Evolutionary conservation across 2,113 vertebrate genomes (phyloP).

Genomic region (Phyllostomus discolor): DNA sequence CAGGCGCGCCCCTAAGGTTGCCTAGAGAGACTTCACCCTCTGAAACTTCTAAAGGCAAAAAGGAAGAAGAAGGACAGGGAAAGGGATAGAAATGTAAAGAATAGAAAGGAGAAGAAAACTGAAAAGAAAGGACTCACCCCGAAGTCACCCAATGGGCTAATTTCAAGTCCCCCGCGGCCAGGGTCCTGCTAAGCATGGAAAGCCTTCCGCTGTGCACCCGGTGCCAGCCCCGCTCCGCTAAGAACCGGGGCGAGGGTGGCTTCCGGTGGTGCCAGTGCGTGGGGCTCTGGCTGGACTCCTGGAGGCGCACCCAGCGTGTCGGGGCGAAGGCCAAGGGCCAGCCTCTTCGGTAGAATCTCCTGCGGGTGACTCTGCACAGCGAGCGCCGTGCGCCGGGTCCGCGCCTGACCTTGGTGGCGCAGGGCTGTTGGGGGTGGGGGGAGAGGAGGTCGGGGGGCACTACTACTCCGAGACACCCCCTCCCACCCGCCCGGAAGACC

Average conservation of each 20-base stretch:
- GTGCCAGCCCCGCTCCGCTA: neutral
- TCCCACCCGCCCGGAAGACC: accelerated
- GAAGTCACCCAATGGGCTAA: neutral
- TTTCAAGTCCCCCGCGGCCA: neutral
- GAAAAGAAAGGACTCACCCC: neutral
- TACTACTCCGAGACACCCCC: neutral
- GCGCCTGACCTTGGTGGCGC: neutral
- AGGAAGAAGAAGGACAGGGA: neutral
- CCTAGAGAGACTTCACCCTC: neutral
- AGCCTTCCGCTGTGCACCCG: neutral
- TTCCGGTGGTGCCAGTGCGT: neutral
- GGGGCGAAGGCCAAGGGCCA: neutral
- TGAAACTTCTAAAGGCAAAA: neutral
- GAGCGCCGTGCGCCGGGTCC: neutral
- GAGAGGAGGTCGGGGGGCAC: neutral
- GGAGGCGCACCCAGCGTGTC: neutral
- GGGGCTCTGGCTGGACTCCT: neutral
- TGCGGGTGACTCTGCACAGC: neutral
- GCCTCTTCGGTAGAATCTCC: neutral
- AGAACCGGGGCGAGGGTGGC: neutral
- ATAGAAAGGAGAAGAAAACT: too few relatives aligned
- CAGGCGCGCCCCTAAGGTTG: neutral
- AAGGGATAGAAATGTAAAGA: neutral
- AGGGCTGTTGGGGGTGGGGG: neutral
- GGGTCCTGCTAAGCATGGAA: neutral